phyloP scores from a whole-genome alignment of 2,888 invertebrate species.

The Aspidiotus destructor region DNA sequence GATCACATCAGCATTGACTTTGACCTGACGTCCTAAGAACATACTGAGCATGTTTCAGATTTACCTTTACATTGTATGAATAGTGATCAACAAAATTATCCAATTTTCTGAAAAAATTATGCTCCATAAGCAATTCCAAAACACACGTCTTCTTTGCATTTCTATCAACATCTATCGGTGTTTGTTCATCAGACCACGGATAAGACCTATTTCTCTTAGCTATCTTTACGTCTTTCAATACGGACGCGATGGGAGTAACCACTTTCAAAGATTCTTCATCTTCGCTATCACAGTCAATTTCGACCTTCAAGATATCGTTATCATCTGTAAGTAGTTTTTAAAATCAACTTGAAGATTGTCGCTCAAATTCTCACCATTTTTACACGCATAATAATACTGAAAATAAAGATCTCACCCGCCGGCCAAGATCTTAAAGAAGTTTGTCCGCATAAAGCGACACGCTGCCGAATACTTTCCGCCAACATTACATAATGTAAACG shows the following conservation, averaged over 20 bases:
- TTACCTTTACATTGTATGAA: too few species aligned
- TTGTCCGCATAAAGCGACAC: constrained; percentile 2
- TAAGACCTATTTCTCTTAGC: constrained; percentile 3
- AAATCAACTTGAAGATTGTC: background rate
- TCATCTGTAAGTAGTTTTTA: constrained; percentile 3
- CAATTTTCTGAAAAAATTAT: constrained; percentile 6
- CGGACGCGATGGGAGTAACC: constrained; percentile 7
- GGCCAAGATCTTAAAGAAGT: background rate
- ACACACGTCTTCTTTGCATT: constrained; percentile 1
- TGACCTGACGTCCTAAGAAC: too few species aligned
- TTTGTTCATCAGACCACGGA: constrained; percentile 15
- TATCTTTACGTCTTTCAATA: constrained; percentile 19
- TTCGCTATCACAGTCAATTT: constrained; percentile 10
- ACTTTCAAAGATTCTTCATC: constrained; percentile 16
- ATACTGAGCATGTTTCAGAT: too few species aligned
- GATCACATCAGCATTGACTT: too few species aligned
- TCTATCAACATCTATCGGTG: constrained; percentile 12
- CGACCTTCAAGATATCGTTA: constrained; percentile 10
- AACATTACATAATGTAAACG: constrained; percentile 60
- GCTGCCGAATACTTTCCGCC: constrained; percentile 57
- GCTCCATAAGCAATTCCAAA: constrained; percentile 13
- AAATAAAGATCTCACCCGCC: too few species aligned
- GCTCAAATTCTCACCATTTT: background rate
- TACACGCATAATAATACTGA: too few species aligned
- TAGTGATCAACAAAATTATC: too few species aligned